A percentile compares a stretch with the other conserved stretches of the same genome.
phyloP scores from a whole-genome alignment of 2,888 invertebrate genomes.

The Ophion ellenae region DNA sequence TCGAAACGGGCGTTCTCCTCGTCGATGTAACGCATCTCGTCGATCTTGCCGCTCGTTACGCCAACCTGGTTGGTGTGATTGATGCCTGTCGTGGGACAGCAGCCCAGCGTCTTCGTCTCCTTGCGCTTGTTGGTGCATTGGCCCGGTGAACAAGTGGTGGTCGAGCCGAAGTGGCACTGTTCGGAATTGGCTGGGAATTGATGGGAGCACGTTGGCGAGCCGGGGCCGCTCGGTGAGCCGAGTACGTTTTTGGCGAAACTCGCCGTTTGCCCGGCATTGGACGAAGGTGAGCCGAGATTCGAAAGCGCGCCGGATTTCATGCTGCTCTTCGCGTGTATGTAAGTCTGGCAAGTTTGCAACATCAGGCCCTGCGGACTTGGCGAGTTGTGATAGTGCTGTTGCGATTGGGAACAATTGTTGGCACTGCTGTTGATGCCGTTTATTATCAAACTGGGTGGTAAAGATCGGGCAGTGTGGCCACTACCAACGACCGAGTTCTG shows the following conservation, averaged over 20 bases:
- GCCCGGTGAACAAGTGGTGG: slow-evolving; percentile 62
- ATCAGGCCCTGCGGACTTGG: slow-evolving; percentile 65
- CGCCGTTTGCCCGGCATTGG: slow-evolving; percentile 62
- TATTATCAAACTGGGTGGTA: slow-evolving; percentile 67
- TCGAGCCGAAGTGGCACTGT: slow-evolving; percentile 70
- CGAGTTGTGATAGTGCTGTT: slow-evolving; percentile 74
- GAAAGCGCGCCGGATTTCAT: slow-evolving; percentile 64
- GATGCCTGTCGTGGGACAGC: slow-evolving; percentile 72
- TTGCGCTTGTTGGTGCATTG: slow-evolving; percentile 74
- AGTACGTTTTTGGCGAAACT: slow-evolving; percentile 65
- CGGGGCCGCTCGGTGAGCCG: slow-evolving; percentile 69
- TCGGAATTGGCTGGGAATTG: slow-evolving; percentile 74
- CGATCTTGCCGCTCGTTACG: slow-evolving; percentile 82
- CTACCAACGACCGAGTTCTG: slow-evolving; percentile 65
- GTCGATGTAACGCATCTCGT: slow-evolving; percentile 89
- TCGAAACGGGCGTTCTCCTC: slow-evolving; percentile 85
- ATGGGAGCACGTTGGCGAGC: slow-evolving; percentile 79
- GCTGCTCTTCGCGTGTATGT: slow-evolving; percentile 76
- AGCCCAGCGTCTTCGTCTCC: slow-evolving; percentile 70
- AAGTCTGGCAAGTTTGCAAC: slow-evolving; percentile 60
- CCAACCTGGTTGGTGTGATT: slow-evolving; percentile 71
- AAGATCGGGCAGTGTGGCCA: slow-evolving; percentile 67
- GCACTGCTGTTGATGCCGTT: slow-evolving; percentile 67
- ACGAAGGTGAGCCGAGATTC: slow-evolving; percentile 64
- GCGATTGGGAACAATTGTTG: slow-evolving; percentile 66